Percentiles rank a stretch among this genome's conserved stretches.
phyloP scores from a whole-genome alignment of 1,140 invertebrate genomes.

The Notospermus geniculatus region DNA sequence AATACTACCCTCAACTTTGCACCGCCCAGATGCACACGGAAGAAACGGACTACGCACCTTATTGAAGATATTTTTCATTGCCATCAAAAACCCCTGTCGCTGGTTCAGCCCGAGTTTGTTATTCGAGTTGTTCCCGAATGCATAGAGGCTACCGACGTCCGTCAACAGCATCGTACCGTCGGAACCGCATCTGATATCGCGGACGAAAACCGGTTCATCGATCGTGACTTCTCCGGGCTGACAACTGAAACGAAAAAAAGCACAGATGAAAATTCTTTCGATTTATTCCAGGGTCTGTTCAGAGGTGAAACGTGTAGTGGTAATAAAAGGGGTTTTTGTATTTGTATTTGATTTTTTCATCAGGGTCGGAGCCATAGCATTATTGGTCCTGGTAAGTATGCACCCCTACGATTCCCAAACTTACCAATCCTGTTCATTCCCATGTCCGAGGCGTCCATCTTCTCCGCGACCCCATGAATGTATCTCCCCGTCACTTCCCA shows the following conservation, averaged over 20 bases:
- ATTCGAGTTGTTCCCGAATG: conserved; percentile 68
- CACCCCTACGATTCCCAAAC: conserved; percentile 12
- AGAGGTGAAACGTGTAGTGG: too few species aligned
- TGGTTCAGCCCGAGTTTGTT: conserved; percentile 70
- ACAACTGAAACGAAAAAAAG: conserved; percentile 49
- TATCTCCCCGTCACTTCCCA: conserved; percentile 64
- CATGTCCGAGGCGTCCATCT: conserved; percentile 67
- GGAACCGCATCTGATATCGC: conserved; percentile 63
- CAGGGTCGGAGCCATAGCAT: too few species aligned
- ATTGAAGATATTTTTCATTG: conserved; percentile 55
- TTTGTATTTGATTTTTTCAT: too few species aligned
- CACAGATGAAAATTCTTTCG: too few species aligned
- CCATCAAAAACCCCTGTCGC: conserved; percentile 58
- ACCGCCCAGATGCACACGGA: too few species aligned
- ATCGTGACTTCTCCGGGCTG: conserved; percentile 58
- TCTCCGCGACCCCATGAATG: conserved; percentile 70
- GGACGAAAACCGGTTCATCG: conserved; percentile 58
- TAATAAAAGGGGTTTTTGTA: too few species aligned
- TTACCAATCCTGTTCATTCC: conserved; percentile 61
- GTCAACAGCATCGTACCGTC: conserved; percentile 68
- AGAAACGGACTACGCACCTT: too few species aligned
- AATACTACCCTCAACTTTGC: too few species aligned
- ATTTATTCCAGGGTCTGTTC: too few species aligned
- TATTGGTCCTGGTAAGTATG: too few species aligned
- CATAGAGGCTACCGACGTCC: conserved; percentile 64